A percentile compares a stretch with the other conserved stretches of the same genome.
phyloP scores from a whole-genome alignment of 1,140 invertebrate genomes.

The Eriocheir sinensis region DNA sequence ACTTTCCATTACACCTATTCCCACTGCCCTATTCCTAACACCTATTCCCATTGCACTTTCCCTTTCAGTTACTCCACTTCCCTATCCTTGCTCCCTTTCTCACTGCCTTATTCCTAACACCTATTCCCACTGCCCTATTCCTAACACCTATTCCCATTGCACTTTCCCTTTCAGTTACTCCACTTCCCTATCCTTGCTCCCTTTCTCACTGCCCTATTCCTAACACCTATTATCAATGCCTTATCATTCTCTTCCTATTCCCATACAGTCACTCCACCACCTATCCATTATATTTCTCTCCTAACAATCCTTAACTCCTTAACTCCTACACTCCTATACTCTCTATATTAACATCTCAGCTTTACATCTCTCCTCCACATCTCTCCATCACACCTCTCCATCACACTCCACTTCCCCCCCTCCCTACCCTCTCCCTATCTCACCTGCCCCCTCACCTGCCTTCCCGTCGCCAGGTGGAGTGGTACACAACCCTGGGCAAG shows the following conservation, averaged over 20 bases:
- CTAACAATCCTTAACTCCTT: not conserved
- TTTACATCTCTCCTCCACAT: not conserved
- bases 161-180: no score
- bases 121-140: no score
- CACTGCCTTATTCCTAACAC: no score
- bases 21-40: no score
- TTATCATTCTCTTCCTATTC: not conserved
- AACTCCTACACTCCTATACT: not conserved
- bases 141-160: not conserved
- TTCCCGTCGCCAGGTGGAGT: slow-evolving; percentile 63
- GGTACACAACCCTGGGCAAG: slow-evolving; percentile 78
- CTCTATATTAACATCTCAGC: not conserved
- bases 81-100: not conserved
- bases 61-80: no score
- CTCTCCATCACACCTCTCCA: no score
- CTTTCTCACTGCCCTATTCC: not conserved
- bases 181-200: not conserved
- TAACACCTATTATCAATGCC: no score
- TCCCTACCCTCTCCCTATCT: not conserved
- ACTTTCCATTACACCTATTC: no score
- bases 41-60: no score
- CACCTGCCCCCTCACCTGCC: no score
- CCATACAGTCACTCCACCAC: not conserved
- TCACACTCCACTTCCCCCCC: not conserved
- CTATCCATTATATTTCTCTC: not conserved